Conservation (phyloP, 2,113 vertebrate genomes). For the Esox niger region DNA sequence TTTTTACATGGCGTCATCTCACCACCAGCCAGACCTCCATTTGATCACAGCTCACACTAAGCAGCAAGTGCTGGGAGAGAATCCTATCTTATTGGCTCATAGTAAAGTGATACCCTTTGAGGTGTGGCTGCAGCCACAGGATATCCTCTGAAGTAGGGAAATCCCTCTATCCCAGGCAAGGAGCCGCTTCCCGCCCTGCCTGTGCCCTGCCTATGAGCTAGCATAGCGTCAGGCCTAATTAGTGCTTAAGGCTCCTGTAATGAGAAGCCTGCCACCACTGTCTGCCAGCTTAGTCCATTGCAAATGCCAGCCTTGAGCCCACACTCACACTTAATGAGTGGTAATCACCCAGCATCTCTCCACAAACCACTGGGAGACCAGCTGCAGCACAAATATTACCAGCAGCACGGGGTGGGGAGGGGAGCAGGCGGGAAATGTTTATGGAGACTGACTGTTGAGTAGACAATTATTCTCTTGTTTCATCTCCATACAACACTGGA, state of each 20-base stretch:
- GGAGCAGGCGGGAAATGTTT: constrained; percentile 44
- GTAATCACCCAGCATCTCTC: constrained; percentile 69
- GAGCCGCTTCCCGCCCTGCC: constrained; percentile 55
- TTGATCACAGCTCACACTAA: constrained; percentile 29
- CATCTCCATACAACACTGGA: constrained; percentile 33
- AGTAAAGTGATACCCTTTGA: constrained; percentile 66
- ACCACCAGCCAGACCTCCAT: constrained; percentile 21
- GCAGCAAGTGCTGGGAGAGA: constrained; percentile 43
- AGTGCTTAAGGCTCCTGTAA: constrained; percentile 64
- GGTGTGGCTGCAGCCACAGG: constrained; percentile 67
- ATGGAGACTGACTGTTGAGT: constrained; percentile 38
- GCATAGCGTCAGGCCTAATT: constrained; percentile 62
- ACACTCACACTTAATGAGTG: constrained; percentile 65
- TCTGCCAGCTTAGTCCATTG: constrained; percentile 52
- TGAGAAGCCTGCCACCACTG: constrained; percentile 64
- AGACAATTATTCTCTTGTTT: constrained; percentile 38
- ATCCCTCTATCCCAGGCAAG: constrained; percentile 58
- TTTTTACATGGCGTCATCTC: constrained; percentile 55
- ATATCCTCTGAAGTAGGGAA: constrained; percentile 74
- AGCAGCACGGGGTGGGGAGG: constrained; percentile 4
- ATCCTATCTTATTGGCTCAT: constrained; percentile 61
- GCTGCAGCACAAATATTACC: constrained; percentile 53
- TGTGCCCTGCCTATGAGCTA: too few species aligned
- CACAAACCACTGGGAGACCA: constrained; percentile 63
- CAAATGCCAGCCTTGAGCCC: constrained; percentile 54